phyloP scores from a whole-genome alignment of 2,888 invertebrate species.

The Octonoba sinensis region DNA sequence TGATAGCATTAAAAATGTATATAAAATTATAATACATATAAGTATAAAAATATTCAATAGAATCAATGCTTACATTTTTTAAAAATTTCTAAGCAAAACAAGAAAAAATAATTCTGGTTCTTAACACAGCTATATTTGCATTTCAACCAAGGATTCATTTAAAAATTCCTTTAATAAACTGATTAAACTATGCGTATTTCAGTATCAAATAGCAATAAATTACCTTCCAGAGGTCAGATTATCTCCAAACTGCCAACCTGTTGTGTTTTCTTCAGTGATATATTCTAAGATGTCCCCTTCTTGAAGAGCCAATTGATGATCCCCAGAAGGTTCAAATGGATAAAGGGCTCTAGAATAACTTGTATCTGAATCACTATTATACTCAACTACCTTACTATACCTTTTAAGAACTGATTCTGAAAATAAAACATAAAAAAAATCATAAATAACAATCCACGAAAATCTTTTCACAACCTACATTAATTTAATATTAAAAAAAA shows the following conservation, averaged over 20 bases:
- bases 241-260: constrained; percentile 61
- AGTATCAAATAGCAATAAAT: neutral
- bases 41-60: too few relatives aligned
- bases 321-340: constrained; percentile 37
- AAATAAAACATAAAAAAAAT: neutral
- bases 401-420: constrained; percentile 21
- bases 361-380: constrained; percentile 36
- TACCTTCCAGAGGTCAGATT: constrained; percentile 55
- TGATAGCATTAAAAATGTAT: too few relatives aligned
- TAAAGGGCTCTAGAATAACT: constrained; percentile 55
- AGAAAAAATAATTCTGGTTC: neutral
- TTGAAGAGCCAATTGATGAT: constrained; percentile 38
- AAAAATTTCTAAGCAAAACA: neutral
- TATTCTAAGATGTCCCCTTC: constrained; percentile 55
- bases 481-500: too few relatives aligned
- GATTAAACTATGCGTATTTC: neutral
- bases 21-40: too few relatives aligned
- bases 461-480: too few relatives aligned
- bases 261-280: constrained; percentile 47
- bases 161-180: too few relatives aligned
- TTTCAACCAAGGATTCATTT: too few relatives aligned
- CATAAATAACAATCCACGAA: neutral
- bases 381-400: constrained; percentile 43
- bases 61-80: neutral
- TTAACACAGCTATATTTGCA: too few relatives aligned